phyloP scores from a whole-genome alignment of 1,140 invertebrate species.

The Daktulosphaira vitifoliae region DNA sequence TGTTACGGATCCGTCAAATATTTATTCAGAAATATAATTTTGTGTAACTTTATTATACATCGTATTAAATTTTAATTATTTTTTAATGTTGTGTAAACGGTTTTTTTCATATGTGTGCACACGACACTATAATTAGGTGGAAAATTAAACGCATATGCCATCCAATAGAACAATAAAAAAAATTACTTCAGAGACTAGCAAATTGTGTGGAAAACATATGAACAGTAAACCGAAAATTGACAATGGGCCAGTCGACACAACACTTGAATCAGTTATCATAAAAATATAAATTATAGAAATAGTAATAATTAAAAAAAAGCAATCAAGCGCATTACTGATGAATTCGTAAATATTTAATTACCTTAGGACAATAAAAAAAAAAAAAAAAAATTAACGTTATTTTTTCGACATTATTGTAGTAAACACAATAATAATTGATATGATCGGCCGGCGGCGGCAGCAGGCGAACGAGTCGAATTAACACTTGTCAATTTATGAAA shows the following conservation, averaged over 20 bases:
- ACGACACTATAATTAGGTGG: slow-evolving; percentile 21
- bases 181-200: background rate
- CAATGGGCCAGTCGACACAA: slow-evolving; percentile 8
- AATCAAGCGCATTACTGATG: slow-evolving; percentile 20
- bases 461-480: slow-evolving; percentile 24
- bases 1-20: slow-evolving; percentile 14
- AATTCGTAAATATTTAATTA: slow-evolving; percentile 33
- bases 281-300: background rate
- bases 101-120: slow-evolving; percentile 5
- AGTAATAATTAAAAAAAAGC: slow-evolving; percentile 8
- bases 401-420: slow-evolving; percentile 21
- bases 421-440: slow-evolving; percentile 30
- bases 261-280: slow-evolving; percentile 19
- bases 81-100: slow-evolving; percentile 18
- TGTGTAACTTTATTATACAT: background rate
- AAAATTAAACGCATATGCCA: slow-evolving; percentile 2
- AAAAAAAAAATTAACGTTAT: slow-evolving; percentile 27
- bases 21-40: slow-evolving; percentile 12
- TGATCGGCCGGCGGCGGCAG: slow-evolving; percentile 15
- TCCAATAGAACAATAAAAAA: too few relatives aligned
- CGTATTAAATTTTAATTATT: background rate
- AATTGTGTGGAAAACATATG: slow-evolving; percentile 18
- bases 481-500: slow-evolving; percentile 23
- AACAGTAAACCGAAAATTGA: slow-evolving; percentile 2
- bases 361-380: slow-evolving; percentile 26